These are phyloP conservation scores for Macroglossus sobrinus DNA, from an alignment of 2,113 vertebrate species.

Conservation along the genomic window DNA sequence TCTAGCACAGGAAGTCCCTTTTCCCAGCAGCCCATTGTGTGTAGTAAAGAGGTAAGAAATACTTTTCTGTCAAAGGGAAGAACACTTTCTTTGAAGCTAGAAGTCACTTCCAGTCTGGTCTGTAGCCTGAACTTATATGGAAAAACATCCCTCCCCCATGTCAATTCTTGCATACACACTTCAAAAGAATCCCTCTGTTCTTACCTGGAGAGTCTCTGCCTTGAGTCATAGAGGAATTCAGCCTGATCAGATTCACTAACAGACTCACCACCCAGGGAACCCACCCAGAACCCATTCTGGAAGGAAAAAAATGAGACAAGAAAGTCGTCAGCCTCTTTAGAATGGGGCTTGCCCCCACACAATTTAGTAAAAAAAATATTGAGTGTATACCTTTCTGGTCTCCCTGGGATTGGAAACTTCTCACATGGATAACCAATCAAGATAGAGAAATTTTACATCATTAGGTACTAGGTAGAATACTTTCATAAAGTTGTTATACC, in stretches of 20 bases:
- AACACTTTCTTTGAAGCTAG: background rate
- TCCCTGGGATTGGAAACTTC: background rate
- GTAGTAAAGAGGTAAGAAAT: background rate
- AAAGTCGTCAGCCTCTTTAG: background rate
- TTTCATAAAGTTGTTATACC: background rate
- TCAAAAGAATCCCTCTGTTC: background rate
- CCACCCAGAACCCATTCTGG: constrained; percentile 21
- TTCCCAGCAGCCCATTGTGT: background rate
- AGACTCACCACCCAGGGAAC: background rate
- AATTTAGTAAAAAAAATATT: background rate
- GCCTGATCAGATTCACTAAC: background rate
- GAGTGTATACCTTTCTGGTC: background rate
- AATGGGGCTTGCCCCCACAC: background rate
- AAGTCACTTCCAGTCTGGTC: background rate
- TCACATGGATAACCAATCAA: constrained; percentile 47
- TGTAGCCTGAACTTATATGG: background rate
- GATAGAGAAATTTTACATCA: constrained; percentile 18
- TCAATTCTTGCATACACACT: background rate
- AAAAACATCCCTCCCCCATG: background rate
- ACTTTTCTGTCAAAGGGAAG: background rate
- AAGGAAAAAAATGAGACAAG: background rate
- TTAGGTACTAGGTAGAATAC: constrained; percentile 34
- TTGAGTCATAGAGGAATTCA: background rate
- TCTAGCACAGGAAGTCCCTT: background rate
- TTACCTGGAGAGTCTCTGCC: constrained; percentile 61